Base-by-base conservation (phyloP, 1,140 invertebrate species). In the Idris sp. region DNA sequence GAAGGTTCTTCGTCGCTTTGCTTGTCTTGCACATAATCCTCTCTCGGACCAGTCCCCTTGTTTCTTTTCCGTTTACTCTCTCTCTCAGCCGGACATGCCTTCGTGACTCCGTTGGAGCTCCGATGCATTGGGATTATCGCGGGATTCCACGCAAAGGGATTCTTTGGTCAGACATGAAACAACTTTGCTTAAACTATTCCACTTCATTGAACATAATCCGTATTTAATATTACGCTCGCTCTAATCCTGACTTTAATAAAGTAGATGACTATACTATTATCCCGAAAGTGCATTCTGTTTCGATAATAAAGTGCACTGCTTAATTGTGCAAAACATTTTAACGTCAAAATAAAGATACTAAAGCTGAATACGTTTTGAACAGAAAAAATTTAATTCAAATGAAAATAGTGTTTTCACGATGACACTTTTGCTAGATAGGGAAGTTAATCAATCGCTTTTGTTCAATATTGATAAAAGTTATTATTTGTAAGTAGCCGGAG, bases 21-120 rank as follows among this genome's bases (percentile, higher is more conserved):
- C 74, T 77, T 74, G 65, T 64, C 65, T 59, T 72, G 59, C 71
- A 74, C 76, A 77, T 74, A 71, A 76, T 76, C 73, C 73, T 76
- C 59, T 76, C 59, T 38, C 65, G 30, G 41, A 11, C 46, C 43
- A 49, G 48, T 65, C 54, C 41, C 51, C 59, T 61, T 59, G 73
- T 65, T 71, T 64, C 73, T 59, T 76, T 76, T 71, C 65, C 65
- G 65, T 59, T 76, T 65, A 71, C 65, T 71, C 54, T 67, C 19
- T 67, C 65, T 71, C 54, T 67, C 19, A 64, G 48, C 67, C 65
- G 74, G 48, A 76, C 67, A 76, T 76, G 61, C 65, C 74, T 76
- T 71, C 65, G 65, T 71, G 73, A 76, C 73, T 71, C 18, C 41
- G n/a, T 36, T 35, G 38, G 15, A 16, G 48, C 61, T 62, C 18